Evolutionary conservation across 2,888 invertebrate species (phyloP).

Genomic region (Heliconius charithonia): DNA sequence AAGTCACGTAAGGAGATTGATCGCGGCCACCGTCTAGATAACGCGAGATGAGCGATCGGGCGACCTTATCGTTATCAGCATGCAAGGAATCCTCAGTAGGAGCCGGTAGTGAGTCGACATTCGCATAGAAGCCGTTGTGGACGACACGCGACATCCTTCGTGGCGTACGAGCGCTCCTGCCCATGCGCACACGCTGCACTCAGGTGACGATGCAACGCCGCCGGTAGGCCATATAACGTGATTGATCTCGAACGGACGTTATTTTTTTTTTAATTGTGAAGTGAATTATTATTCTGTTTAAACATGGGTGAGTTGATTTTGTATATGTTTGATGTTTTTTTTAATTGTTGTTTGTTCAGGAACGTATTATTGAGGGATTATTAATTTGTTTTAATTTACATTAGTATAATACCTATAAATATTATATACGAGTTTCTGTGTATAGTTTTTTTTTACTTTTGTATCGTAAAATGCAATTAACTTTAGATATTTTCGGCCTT

Average conservation of each 20-base stretch:
- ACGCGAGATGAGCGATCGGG: slow-evolving; percentile 75
- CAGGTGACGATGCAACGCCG: slow-evolving; percentile 75
- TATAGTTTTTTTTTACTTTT: not conserved
- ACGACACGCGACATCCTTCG: slow-evolving; percentile 78
- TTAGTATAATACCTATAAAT: not conserved
- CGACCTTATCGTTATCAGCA: slow-evolving; percentile 78
- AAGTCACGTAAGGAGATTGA: slow-evolving; percentile 63
- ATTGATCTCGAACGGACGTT: slow-evolving; percentile 69
- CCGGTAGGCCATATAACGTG: slow-evolving; percentile 69
- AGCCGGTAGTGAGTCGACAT: slow-evolving; percentile 68
- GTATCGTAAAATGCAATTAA: not conserved
- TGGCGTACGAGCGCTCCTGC: slow-evolving; percentile 52
- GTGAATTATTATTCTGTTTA: slow-evolving; percentile 61
- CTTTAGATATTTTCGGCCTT: too few species aligned
- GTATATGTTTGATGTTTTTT: slow-evolving; percentile 4
- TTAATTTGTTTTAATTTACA: not conserved
- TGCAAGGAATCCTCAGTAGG: slow-evolving; percentile 75
- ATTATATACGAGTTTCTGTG: not conserved
- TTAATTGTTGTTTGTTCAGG: not conserved
- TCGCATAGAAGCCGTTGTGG: slow-evolving; percentile 80
- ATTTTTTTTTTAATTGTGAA: slow-evolving; percentile 62
- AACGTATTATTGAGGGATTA: not conserved
- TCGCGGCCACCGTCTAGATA: slow-evolving; percentile 72
- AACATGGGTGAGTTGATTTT: slow-evolving; percentile 70
- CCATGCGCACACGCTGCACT: slow-evolving; percentile 59